phyloP scores from a whole-genome alignment of 2,113 vertebrate genomes.

The Tachysurus fulvidraco region DNA sequence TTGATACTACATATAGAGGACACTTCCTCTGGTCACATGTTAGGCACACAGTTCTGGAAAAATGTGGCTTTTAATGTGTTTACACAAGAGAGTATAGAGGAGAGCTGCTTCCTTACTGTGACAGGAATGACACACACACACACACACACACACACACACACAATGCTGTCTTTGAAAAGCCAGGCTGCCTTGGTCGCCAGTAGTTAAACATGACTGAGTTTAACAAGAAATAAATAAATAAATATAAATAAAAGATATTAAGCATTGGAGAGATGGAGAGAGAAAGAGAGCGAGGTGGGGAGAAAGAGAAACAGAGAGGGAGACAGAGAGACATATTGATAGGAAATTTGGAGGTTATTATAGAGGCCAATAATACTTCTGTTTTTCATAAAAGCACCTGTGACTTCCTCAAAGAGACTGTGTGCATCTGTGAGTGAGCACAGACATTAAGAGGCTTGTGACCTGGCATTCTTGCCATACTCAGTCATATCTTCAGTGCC shows the following conservation, averaged over 20 bases:
- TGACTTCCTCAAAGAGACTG: slow-evolving; percentile 49
- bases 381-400: slow-evolving; percentile 42
- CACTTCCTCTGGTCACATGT: slow-evolving; percentile 46
- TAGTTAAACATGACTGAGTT: slow-evolving; percentile 7
- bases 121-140: slow-evolving; percentile 22
- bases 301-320: background rate
- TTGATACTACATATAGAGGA: background rate
- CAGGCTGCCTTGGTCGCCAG: background rate
- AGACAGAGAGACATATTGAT: background rate
- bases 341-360: slow-evolving; percentile 23
- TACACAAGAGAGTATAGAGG: slow-evolving; percentile 7
- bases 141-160: slow-evolving; percentile 12
- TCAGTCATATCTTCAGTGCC: background rate
- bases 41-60: slow-evolving; percentile 37
- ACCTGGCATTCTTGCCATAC: slow-evolving; percentile 18
- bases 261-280: background rate
- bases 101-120: slow-evolving; percentile 36
- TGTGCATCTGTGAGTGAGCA: slow-evolving; percentile 27
- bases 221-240: background rate
- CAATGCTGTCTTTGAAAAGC: background rate
- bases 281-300: no score
- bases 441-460: slow-evolving; percentile 47
- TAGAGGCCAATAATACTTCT: slow-evolving; percentile 45
- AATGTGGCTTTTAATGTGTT: slow-evolving; percentile 45
- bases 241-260: slow-evolving; percentile 28